Evolutionary conservation across 1,140 invertebrate genomes (phyloP).

Genomic region (Periplaneta americana): DNA sequence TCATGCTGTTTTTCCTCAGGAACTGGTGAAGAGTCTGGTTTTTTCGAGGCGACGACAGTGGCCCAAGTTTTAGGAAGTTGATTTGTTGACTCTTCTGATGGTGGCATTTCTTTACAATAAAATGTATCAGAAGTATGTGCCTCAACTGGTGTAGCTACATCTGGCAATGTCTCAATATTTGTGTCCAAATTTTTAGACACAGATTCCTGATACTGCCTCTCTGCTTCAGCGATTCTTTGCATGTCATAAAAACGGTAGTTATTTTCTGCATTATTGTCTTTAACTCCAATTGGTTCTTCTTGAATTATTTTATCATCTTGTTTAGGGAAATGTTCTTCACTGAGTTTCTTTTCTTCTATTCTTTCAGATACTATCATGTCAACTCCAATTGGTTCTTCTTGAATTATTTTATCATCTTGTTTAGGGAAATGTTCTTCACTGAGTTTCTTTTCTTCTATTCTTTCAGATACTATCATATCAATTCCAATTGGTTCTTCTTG

Average conservation of each 20-base stretch:
- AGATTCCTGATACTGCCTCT: not conserved
- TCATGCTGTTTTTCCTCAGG: not conserved
- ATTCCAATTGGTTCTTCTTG: too few relatives aligned
- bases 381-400: too few relatives aligned
- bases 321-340: too few relatives aligned
- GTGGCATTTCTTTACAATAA: not conserved
- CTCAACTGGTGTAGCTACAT: not conserved
- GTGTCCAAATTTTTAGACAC: not conserved
- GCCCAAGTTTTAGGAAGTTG: not conserved
- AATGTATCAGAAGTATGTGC: not conserved
- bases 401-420: not conserved
- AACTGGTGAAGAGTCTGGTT: not conserved
- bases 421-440: too few relatives aligned
- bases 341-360: not conserved
- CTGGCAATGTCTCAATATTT: not conserved
- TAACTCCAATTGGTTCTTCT: too few relatives aligned
- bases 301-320: not conserved
- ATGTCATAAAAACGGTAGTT: not conserved
- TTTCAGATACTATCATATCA: too few relatives aligned
- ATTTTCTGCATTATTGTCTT: not conserved
- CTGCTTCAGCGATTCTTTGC: not conserved
- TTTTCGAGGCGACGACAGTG: not conserved
- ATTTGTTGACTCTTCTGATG: not conserved
- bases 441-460: not conserved
- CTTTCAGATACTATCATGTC: too few relatives aligned